Conservation (phyloP, 2,888 invertebrate species). For the Idaea aversata region DNA sequence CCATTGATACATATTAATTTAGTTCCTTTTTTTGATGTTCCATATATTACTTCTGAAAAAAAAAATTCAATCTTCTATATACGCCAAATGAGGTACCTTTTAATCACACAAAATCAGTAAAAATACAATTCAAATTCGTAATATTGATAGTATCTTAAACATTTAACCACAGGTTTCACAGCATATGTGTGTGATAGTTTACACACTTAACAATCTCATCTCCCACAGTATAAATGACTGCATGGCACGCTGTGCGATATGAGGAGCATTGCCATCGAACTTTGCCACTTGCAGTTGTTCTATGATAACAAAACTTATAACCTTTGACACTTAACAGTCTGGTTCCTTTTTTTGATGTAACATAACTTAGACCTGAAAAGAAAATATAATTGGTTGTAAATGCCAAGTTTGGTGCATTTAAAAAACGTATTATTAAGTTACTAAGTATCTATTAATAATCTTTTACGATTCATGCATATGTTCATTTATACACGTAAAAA, state of each 20-base stretch:
- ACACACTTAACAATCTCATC: background rate
- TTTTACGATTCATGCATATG: too few species aligned
- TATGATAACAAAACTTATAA: background rate
- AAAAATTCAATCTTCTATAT: too few species aligned
- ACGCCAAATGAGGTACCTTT: too few species aligned
- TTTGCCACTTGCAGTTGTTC: background rate
- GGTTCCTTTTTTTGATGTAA: background rate
- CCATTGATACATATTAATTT: constrained; percentile 14
- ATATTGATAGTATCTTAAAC: too few species aligned
- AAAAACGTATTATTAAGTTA: too few species aligned
- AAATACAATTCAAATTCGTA: too few species aligned
- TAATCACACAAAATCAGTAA: too few species aligned
- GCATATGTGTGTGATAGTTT: background rate
- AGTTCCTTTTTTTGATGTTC: constrained; percentile 21
- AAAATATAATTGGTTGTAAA: background rate
- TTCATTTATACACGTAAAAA: too few species aligned
- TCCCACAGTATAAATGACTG: background rate
- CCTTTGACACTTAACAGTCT: background rate
- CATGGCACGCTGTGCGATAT: background rate
- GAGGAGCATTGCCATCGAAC: background rate
- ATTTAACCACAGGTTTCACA: too few species aligned
- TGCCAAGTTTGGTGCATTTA: too few species aligned
- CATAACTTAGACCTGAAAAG: background rate
- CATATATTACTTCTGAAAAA: too few species aligned
- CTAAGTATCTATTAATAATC: too few species aligned